Evolutionary conservation across 2,888 invertebrate genomes (phyloP), one percentile per base, ranked within the genome.

Genomic region (Trichogramma dendrolimi): DNA sequence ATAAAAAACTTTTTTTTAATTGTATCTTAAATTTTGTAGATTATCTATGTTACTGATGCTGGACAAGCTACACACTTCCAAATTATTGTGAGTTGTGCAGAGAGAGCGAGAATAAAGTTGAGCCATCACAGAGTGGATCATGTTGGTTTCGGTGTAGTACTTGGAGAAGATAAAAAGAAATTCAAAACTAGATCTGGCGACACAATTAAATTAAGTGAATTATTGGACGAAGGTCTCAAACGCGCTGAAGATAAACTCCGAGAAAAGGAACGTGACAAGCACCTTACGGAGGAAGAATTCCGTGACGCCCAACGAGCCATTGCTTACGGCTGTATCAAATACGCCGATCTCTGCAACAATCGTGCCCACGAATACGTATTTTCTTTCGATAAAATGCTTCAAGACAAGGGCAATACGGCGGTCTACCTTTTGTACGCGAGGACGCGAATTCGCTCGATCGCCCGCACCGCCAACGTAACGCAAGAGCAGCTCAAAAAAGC

Each of bases 101-200:
- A 86, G 69, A 83, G 87, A 63, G 87, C 87, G 55, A 93, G 91
- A 4, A 89, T 94, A 74, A 81, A 89, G 8, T 85, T 87, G 5
- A 72, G 77, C 1, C 79, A 80, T 61, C 85, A 87, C 63, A 86
- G 90, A 61, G 81, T 96, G 1, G 95, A 97, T 78, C 94, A 95
- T 81, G 93, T 98, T 10, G 90, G 89, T 2, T 99, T 99, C 79
- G 99, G 99, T 10, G 92, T 98, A 6, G 99, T 99, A 0, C 82
- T 99, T 4, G 99, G 99, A 10, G 98, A 97, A 80, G 98, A 99
- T 81, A 95, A 93, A 74, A 99, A 99, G 79, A 99, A 98, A 80
- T 98, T 99, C 76, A 99, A 99, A 80, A 98, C 98, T 1, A 86
- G 99, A 52, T 96, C 97, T 2, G 98, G 98, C 1, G 98, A 97